These are phyloP conservation scores for Phoenoteleia sp. DNA, from an alignment of 2,888 invertebrate species.

Conservation along the genomic window DNA sequence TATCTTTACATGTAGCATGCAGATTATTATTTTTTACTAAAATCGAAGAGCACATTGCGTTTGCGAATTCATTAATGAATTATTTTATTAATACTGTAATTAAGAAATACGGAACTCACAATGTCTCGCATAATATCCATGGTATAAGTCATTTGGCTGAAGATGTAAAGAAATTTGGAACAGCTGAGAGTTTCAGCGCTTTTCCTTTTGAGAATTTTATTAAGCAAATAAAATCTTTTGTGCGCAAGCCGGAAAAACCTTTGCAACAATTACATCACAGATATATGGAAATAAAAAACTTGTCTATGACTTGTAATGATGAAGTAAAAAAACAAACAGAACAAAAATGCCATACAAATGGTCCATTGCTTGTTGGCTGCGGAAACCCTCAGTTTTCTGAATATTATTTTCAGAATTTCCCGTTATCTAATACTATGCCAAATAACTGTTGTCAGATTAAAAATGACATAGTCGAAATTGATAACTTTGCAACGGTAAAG, in stretches of 20 bases:
- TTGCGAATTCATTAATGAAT: not conserved
- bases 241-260: not conserved
- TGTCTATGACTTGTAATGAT: no score
- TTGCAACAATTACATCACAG: conserved; percentile 1
- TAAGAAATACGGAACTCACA: not conserved
- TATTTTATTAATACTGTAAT: not conserved
- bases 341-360: no score
- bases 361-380: no score
- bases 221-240: not conserved
- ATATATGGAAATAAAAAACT: not conserved
- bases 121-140: conserved; percentile 6
- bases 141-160: not conserved
- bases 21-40: not conserved
- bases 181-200: not conserved
- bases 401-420: no score
- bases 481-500: not conserved
- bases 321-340: no score
- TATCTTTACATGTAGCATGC: not conserved
- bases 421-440: no score
- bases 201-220: conserved; percentile 17
- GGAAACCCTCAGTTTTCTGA: no score
- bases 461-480: not conserved
- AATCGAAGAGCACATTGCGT: not conserved
- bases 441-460: not conserved
- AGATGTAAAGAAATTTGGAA: not conserved